phyloP scores from a whole-genome alignment of 2,113 vertebrate genomes.

The Sylvicapra grimmia region DNA sequence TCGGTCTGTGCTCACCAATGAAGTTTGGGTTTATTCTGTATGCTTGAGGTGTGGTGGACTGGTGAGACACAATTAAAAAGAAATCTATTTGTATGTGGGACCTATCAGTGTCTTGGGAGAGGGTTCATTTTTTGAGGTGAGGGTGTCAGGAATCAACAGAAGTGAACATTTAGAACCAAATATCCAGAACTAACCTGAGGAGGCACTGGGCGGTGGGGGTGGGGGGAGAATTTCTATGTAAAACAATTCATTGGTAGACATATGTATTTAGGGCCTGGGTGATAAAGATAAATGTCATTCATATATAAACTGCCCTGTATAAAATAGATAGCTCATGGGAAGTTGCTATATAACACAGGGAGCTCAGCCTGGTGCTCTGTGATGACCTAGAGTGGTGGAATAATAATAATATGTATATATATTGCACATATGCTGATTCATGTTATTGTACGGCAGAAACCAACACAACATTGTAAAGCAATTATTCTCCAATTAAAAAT shows the following conservation, averaged over 20 bases:
- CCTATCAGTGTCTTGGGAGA: not conserved
- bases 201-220: not conserved
- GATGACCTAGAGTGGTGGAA: not conserved
- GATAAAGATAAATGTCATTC: not conserved
- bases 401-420: not conserved
- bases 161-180: not conserved
- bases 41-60: not conserved
- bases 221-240: not conserved
- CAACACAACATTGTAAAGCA: not conserved
- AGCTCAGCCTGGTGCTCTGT: not conserved
- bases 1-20: not conserved
- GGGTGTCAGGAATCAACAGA: not conserved
- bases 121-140: not conserved
- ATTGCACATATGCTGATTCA: not conserved
- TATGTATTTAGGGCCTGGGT: not conserved
- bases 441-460: not conserved
- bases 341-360: not conserved
- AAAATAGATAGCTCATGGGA: accelerated
- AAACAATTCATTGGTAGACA: not conserved
- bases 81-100: not conserved
- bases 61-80: not conserved
- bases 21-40: not conserved
- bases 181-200: not conserved
- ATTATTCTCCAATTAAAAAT: not conserved
- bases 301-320: not conserved